A percentile compares a stretch with the other conserved stretches of the same genome.
Conservation (phyloP, 2,888 invertebrate species). For the Epicampocera succincta region DNA sequence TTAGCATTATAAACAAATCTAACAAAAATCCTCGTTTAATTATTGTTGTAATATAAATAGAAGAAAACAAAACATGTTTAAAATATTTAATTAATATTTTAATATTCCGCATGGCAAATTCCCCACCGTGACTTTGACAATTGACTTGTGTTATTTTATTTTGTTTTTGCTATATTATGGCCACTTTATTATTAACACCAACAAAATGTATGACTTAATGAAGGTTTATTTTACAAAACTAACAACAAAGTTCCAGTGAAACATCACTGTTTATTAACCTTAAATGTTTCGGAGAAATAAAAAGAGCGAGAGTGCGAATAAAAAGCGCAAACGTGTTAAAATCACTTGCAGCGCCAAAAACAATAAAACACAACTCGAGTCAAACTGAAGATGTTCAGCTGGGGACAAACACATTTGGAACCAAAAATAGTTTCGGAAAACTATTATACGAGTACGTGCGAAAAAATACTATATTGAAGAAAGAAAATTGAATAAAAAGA, state of each 20-base stretch:
- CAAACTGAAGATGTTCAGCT: slow-evolving; percentile 9
- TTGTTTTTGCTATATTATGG: slow-evolving; percentile 25
- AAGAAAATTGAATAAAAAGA: too few relatives aligned
- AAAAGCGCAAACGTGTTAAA: slow-evolving; percentile 51
- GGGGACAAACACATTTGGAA: too few relatives aligned
- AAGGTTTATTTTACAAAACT: too few relatives aligned
- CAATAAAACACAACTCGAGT: slow-evolving; percentile 22
- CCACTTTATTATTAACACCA: slow-evolving; percentile 22
- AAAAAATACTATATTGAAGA: too few relatives aligned
- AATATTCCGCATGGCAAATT: slow-evolving; percentile 48
- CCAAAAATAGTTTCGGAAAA: too few relatives aligned
- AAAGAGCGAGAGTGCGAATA: slow-evolving; percentile 42
- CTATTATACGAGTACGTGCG: too few relatives aligned
- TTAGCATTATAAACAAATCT: slow-evolving; percentile 7
- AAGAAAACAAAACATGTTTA: not conserved
- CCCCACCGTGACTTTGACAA: slow-evolving; percentile 59
- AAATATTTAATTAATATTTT: slow-evolving; percentile 37
- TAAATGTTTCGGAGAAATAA: slow-evolving; percentile 33
- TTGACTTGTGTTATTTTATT: slow-evolving; percentile 11
- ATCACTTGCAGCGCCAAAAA: slow-evolving; percentile 44
- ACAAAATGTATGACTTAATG: slow-evolving; percentile 17
- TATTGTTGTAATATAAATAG: not conserved
- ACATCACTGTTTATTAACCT: slow-evolving; percentile 57
- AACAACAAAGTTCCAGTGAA: slow-evolving; percentile 1
- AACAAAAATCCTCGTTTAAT: slow-evolving; percentile 11